Evolutionary conservation across 1,140 invertebrate genomes (phyloP), one percentile per base, ranked within the genome.

Genomic region (Drosophila punjabiensis): DNA sequence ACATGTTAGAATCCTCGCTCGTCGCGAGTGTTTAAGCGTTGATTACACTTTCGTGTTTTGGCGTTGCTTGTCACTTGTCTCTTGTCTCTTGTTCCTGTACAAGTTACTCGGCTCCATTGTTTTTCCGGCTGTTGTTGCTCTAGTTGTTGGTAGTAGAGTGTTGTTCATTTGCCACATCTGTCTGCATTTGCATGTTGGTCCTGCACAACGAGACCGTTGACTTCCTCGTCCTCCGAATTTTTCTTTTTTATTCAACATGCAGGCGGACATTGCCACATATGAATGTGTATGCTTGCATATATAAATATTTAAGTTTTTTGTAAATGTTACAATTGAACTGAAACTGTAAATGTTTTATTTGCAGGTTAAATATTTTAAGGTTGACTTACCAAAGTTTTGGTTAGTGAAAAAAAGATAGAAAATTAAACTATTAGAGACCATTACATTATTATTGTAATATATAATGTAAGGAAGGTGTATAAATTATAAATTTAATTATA

Each of bases 11-110:
- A 71, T 82, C 76, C 81, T 79, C 79, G 69, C 71, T 35, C 71
- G 86, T 76, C 76, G 82, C 86, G 82, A 90, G 85, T 89, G 85
- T 89, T 89, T 89, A 89, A 90, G 85, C 85, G 85, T 90, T 89
- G 85, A 89, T 89, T 89, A 89, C 86, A 89, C 76, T 89, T 90
- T 90, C 86, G 86, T 89, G 85, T 85, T 89, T 80, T 80, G 77
- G 67, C 76, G 70, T 77, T 79, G 82, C 78, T 74, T 75, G 79
- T 84, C 83, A 81, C 68, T 89, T 88, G 77, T 78, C 85, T 89
- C 68, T 89, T 88, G 77, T 78, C 85, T 89, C 78, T 81, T 77
- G 65, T 64, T 74, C 53, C 80, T 78, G 59, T 73, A 65, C 37
- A 71, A 77, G 63, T 56, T 68, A 63, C 50, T 69, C 28, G 13